A percentile compares a stretch with the other conserved stretches of the same genome.
These are phyloP conservation scores for Amphimallon solstitiale DNA, from an alignment of 2,888 invertebrate species.

Conservation along the genomic window DNA sequence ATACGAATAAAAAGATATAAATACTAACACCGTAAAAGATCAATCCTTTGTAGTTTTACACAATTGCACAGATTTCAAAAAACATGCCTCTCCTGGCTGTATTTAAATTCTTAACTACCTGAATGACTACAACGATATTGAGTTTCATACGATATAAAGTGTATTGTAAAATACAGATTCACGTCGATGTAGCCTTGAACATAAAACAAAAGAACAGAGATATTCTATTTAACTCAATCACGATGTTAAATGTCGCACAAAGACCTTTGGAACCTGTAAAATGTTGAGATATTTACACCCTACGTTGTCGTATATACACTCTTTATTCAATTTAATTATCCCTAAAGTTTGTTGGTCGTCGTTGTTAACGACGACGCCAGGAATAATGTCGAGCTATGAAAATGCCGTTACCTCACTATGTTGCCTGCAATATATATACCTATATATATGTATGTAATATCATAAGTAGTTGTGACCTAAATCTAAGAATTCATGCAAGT, in stretches of 20 bases:
- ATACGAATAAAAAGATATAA: background rate
- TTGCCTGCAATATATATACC: background rate
- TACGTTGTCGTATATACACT: background rate
- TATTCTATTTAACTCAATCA: background rate
- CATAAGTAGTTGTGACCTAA: slow-evolving; percentile 15
- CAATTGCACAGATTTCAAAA: too few species aligned
- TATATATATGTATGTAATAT: slow-evolving; percentile 7
- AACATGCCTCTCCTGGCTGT: too few species aligned
- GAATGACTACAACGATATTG: too few species aligned
- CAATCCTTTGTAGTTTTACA: background rate
- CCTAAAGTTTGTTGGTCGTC: background rate
- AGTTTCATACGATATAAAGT: too few species aligned
- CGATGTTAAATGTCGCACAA: slow-evolving; percentile 8
- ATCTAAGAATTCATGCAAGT: slow-evolving; percentile 8
- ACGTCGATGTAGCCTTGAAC: background rate
- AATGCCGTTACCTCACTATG: slow-evolving; percentile 11
- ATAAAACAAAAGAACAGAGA: slow-evolving; percentile 1
- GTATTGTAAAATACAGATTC: too few species aligned
- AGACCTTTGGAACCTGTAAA: slow-evolving; percentile 6
- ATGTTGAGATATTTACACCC: background rate
- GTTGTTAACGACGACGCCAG: background rate
- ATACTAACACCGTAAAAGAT: slow-evolving; percentile 2
- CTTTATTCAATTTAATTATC: background rate
- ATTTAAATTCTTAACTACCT: too few species aligned
- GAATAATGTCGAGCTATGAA: background rate